A percentile compares a stretch with the other conserved stretches of the same genome.
phyloP scores from a whole-genome alignment of 2,113 vertebrate genomes.

The Tautogolabrus adspersus region DNA sequence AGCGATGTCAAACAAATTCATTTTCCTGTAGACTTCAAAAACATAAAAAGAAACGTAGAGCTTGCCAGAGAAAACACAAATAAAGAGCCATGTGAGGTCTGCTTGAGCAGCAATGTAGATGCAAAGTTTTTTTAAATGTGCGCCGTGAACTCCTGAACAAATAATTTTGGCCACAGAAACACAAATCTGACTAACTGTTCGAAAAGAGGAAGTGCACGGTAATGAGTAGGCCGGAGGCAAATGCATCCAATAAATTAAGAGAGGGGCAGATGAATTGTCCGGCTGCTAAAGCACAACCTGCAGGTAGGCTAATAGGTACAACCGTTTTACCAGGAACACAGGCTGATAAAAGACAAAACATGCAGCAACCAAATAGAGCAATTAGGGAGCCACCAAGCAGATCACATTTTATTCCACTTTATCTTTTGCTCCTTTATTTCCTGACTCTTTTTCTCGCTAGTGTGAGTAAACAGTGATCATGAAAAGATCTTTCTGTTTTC shows the following conservation, averaged over 20 bases:
- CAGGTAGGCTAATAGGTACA: slow-evolving; percentile 68
- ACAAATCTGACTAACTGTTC: slow-evolving; percentile 31
- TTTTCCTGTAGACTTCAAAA: slow-evolving; percentile 39
- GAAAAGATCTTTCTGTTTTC: slow-evolving; percentile 64
- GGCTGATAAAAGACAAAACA: slow-evolving; percentile 73
- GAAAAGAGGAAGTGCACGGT: slow-evolving; percentile 20
- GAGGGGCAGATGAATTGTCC: slow-evolving; percentile 51
- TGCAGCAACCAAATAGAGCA: slow-evolving; percentile 68
- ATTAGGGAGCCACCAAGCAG: slow-evolving; percentile 74
- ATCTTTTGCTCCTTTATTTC: slow-evolving; percentile 57
- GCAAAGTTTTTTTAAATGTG: not conserved
- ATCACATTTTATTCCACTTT: slow-evolving; percentile 70
- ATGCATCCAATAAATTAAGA: slow-evolving; percentile 60
- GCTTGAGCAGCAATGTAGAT: slow-evolving; percentile 11
- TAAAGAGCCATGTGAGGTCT: not conserved
- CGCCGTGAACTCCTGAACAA: not conserved
- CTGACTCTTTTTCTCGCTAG: slow-evolving; percentile 23
- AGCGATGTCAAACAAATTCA: slow-evolving; percentile 40
- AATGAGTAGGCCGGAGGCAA: slow-evolving; percentile 29
- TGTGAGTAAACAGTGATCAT: slow-evolving; percentile 58
- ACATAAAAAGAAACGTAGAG: slow-evolving; percentile 31
- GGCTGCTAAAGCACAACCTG: slow-evolving; percentile 49
- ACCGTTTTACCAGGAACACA: slow-evolving; percentile 60
- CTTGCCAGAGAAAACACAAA: slow-evolving; percentile 31
- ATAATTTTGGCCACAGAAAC: slow-evolving; percentile 36